Conservation (phyloP, 2,113 vertebrate genomes). For the chimpanzee (Pan troglodytes) region NHGRI_mPanTro3-v2.1_pri NC_072402.2:93873501-93874000, state of each 20-base stretch:
- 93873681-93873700: rapidly evolving
- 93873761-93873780: not conserved
- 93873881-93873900: not conserved
- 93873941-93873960: not conserved
- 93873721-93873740: not conserved
- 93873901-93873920: not conserved
- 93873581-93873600: not conserved
- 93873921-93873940: not conserved
- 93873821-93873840: not conserved
- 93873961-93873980: not conserved
- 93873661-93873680: not conserved
- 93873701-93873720: not conserved
- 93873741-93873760: no score
- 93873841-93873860: not conserved
- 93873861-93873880: not conserved
- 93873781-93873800: not conserved
- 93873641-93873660: not conserved
- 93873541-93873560: not conserved
- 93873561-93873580: not conserved
- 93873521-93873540: not conserved
- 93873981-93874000: not conserved
- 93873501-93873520: not conserved
- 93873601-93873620: not conserved
- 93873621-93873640: not conserved
- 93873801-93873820: not conserved